Evolutionary conservation across 2,797 vertebrate genomes (phyloP).

Genomic region (Gobionotothen gibberifrons): DNA sequence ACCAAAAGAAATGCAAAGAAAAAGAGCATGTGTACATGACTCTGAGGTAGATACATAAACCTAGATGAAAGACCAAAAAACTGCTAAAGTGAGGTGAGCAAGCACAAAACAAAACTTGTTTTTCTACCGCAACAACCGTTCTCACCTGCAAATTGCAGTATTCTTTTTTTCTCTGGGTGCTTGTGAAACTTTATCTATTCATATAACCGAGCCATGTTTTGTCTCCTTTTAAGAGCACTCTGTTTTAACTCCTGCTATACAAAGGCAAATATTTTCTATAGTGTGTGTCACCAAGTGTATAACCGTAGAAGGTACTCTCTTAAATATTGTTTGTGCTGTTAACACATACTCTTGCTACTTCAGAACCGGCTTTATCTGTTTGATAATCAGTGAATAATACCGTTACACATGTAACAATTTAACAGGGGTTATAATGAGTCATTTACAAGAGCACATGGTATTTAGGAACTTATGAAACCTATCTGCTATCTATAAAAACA

Average conservation of each 20-base stretch:
- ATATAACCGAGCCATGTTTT: slow-evolving; percentile 60
- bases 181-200: slow-evolving; percentile 75
- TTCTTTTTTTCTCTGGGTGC: slow-evolving; percentile 47
- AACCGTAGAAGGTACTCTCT: slow-evolving; percentile 68
- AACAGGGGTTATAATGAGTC: slow-evolving; percentile 58
- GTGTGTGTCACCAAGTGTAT: slow-evolving; percentile 57
- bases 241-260: slow-evolving; percentile 66
- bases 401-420: slow-evolving; percentile 55
- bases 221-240: slow-evolving; percentile 65
- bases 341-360: slow-evolving; percentile 53
- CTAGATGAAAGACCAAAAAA: slow-evolving; percentile 74
- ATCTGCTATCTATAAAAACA: slow-evolving; percentile 19
- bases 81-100: slow-evolving; percentile 71
- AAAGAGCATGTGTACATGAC: slow-evolving; percentile 60
- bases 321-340: slow-evolving; percentile 66
- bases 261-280: slow-evolving; percentile 52
- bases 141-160: slow-evolving; percentile 62
- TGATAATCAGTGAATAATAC: slow-evolving; percentile 73
- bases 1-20: slow-evolving; percentile 57
- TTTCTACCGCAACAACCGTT: slow-evolving; percentile 76
- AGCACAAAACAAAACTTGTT: slow-evolving; percentile 76
- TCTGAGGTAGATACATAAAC: slow-evolving; percentile 62
- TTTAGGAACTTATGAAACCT: slow-evolving; percentile 42
- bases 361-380: slow-evolving; percentile 67
- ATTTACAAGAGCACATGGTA: slow-evolving; percentile 44